Base-by-base conservation (phyloP, 1,140 invertebrate genomes). In the Penaeus indicus region DNA sequence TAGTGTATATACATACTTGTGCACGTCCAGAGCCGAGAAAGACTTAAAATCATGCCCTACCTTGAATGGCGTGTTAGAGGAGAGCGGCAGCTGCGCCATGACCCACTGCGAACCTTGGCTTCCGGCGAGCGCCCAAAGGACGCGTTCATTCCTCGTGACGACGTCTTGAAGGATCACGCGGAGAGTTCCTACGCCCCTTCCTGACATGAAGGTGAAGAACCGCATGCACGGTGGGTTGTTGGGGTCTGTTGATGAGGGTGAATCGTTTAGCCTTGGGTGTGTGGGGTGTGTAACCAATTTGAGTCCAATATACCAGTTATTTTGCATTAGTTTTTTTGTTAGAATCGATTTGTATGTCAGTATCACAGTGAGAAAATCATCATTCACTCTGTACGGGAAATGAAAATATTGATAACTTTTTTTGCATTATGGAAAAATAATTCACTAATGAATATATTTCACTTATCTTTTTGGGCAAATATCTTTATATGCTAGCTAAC, bases 191-290 rank as follows among this genome's bases (percentile, higher is more conserved):
- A 96, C 94, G 2, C 95, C 96, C 69, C 94, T 94, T 0, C 96
- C 96, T 90, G 94, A 96, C 96, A 96, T 96, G 91, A 96, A 95
- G 63, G 95, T 96, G 93, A 95, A 96, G 91, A 96, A 96, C 91
- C 95, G 93, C 92, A 96, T 93, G 84, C 95, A 96, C 62, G 94
- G 92, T 0, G 90, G 90, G 75, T 91, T 91, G 67, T 89, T 91
- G 19, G 90, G 90, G 60, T 91, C 90, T 91, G 90, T 16, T 38
- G 27, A 77, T n/a, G 27, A 77, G 25, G 8, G 7, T 16, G n/a
- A 63, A 22, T 25, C 38, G 38, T 75, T 27, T 38, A 84, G 72
- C 0, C 27, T 84, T 72, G n/a, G 25, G 16, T 72, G 7, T 69
- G 4, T 54, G 54, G 10, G 25, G n/a, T n/a, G n/a, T 47, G 38